These are phyloP conservation scores for Pholis gunnellus DNA, from an alignment of 2,113 vertebrate genomes.

Conservation along the genomic window DNA sequence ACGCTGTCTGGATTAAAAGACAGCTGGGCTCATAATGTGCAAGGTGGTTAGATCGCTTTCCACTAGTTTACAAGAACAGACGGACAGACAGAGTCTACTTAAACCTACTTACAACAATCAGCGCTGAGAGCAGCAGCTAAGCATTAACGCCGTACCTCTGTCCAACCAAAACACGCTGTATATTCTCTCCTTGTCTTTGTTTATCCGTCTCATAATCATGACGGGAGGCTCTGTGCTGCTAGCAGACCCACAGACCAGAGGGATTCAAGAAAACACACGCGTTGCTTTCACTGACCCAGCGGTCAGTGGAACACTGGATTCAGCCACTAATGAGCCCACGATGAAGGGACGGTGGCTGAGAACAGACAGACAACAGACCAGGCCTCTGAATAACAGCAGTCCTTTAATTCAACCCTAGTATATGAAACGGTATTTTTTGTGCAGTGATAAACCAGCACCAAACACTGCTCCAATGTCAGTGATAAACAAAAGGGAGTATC, in stretches of 20 bases:
- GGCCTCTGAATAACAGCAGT: too few relatives aligned
- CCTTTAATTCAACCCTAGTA: too few relatives aligned
- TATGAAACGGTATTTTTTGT: too few relatives aligned
- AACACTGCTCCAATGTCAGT: too few relatives aligned
- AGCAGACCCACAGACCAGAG: constrained; percentile 2
- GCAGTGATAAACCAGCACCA: too few relatives aligned
- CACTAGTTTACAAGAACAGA: constrained; percentile 48
- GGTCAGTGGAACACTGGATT: background rate
- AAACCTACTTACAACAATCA: background rate
- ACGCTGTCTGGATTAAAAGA: constrained; percentile 26
- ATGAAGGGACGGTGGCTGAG: background rate
- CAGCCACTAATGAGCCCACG: background rate
- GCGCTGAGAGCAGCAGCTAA: background rate
- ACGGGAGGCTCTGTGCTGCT: constrained; percentile 10
- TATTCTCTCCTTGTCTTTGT: background rate
- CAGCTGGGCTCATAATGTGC: constrained; percentile 15
- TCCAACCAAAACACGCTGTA: constrained; percentile 17
- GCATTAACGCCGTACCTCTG: constrained; percentile 6
- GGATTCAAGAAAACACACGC: constrained; percentile 21
- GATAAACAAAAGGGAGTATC: too few relatives aligned
- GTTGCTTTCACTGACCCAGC: background rate
- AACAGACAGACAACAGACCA: background rate
- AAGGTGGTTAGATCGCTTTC: constrained; percentile 59
- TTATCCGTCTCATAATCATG: constrained; percentile 14
- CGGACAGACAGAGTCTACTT: constrained; percentile 9